Percentiles rank a stretch among this genome's conserved stretches.
phyloP scores from a whole-genome alignment of 2,888 invertebrate genomes.

The Prosapia bicincta region DNA sequence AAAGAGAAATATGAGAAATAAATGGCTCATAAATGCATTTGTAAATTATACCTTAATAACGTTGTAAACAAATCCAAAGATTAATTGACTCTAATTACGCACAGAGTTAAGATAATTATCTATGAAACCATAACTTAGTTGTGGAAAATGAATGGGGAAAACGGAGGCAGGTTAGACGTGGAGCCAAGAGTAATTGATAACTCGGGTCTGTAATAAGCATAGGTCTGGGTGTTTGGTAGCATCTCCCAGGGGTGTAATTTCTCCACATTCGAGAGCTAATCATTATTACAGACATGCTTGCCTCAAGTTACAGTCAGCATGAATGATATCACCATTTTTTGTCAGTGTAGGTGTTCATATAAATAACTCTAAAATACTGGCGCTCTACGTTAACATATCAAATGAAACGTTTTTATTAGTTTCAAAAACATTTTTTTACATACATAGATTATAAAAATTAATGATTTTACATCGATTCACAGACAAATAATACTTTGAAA shows the following conservation, averaged over 20 bases:
- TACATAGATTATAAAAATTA: no score
- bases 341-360: background rate
- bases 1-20: background rate
- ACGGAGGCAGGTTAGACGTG: background rate
- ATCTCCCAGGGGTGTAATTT: background rate
- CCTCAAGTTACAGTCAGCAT: background rate
- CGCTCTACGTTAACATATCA: no score
- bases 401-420: no score
- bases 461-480: no score
- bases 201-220: background rate
- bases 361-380: background rate
- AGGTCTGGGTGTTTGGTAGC: background rate
- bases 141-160: conserved; percentile 1
- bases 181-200: background rate
- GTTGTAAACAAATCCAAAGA: background rate
- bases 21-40: background rate
- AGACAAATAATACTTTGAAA: no score
- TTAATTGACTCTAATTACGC: background rate
- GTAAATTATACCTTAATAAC: no score
- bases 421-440: no score
- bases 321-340: background rate
- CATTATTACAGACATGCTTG: background rate
- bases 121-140: background rate
- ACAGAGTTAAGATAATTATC: background rate
- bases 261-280: background rate